Base-by-base conservation (phyloP, 2,113 vertebrate species). In the Nansenia antarctica region DNA sequence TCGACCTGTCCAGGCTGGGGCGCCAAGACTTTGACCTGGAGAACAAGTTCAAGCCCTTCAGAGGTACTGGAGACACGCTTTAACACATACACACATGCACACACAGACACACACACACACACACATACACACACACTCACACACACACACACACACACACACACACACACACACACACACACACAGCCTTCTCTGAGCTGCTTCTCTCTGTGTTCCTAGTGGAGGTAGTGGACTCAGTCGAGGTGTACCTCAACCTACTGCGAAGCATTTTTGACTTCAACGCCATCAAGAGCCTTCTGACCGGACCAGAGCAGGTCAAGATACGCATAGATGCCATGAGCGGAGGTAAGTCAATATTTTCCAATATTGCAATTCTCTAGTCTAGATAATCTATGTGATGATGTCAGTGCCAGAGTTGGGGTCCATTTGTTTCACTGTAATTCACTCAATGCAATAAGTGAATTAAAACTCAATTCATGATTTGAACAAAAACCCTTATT, bases 21-120 rank as follows among this genome's bases (percentile, higher is more conserved):
- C 95, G 96, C 73, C 98, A 99, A 74, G 97, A 99, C 68, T 99
- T 99, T 90, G 97, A 99, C 86, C 83, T 99, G 81, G 98, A 99
- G 90, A 99, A 99, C 91, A 99, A 99, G 84, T 99, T 99, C 86
- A 99, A 99, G 82, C 98, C 98, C 66, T 99, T 99, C 88, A 91
- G 98, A 94, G 98, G 98, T 99, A 93, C 66, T 8, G 2, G 45
- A 61, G 5, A 15, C 20, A 22, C 27, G 3, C 37, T 59, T 58
- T 9, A 14, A n/a, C 20, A 30, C 2, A 30, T 49, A 12, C 22
- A 35, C 22, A 12, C 27, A 52, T n/a, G 9, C 20, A 24, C 20
- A 52, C 20, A 20, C 49, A 24, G 49, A 3, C 11, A 69, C 22
- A 24, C 8, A 27, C 24, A 27, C 24, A 15, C 35, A 5, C 39